Conservation (phyloP, 2,113 vertebrate species). For the Pristiophorus japonicus region DNA sequence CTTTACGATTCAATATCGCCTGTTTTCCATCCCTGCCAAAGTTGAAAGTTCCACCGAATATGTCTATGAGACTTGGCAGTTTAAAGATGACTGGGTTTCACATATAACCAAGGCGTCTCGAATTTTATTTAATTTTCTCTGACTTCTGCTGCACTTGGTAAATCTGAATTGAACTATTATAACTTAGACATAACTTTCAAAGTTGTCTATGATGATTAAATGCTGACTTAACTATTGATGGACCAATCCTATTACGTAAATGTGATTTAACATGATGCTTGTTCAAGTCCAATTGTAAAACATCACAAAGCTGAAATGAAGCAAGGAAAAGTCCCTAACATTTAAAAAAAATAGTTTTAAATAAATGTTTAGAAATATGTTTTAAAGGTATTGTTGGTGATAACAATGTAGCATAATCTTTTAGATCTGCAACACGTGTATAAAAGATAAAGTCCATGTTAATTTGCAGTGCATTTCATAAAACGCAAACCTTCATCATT, state of each 20-base stretch:
- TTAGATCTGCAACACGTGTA: background rate
- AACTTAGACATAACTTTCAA: background rate
- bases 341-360: background rate
- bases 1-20: too few species aligned
- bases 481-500: background rate
- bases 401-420: background rate
- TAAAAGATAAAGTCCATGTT: background rate
- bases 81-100: background rate
- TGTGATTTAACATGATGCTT: background rate
- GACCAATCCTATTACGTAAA: background rate
- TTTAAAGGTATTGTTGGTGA: background rate
- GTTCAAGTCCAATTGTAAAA: background rate
- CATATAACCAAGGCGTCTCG: background rate
- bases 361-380: background rate
- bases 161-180: background rate
- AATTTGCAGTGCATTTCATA: background rate
- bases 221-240: background rate
- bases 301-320: background rate
- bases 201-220: background rate
- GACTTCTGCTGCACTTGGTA: background rate
- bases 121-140: background rate
- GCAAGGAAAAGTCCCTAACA: background rate
- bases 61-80: background rate
- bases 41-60: background rate
- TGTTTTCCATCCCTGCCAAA: background rate